Evolutionary conservation across 1,140 invertebrate genomes (phyloP), one percentile per base, ranked within the genome.

Genomic region (Linepithema humile): DNA sequence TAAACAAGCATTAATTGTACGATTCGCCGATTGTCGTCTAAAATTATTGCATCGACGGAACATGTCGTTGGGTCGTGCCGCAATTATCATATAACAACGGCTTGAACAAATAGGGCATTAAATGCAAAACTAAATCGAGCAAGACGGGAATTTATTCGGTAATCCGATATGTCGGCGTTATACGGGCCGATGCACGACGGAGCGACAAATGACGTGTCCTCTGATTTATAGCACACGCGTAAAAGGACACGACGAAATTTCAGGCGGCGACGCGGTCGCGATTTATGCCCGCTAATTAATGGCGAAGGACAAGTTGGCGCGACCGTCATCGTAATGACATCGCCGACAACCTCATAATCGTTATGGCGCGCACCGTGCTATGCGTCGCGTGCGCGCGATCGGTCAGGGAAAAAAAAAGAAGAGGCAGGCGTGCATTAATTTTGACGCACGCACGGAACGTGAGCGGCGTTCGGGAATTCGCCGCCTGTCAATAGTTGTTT

Each of bases 401-500:
- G 62, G 23, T 4, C 1, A 17, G 17, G 43, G 43, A 53, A 80
- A 45, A 26, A 82, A 12, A 35, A 38, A 29, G 1, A 2, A 23
- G 20, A 35, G 0, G 32, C 12, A 20, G 29, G 48, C 32, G 59
- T 67, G 64, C 55, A 85, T 91, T 89, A 90, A 89, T 89, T 85
- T 84, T 65, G 78, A 82, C 38, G 77, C 40, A 77, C 65, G 48
- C 80, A 26, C 48, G 60, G 60, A 29, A 85, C 84, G 77, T 69
- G 83, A 53, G 82, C 53, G 74, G 82, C 50, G 60, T 64, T 62
- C 85, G 67, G 86, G 88, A 92, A 90, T 89, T 60, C 53, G 59
- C 65, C 59, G 50, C 86, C 75, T 89, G 88, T 90, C 89, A 88
- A 91, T 91, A 89, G 75, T 91, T 87, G 89, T 90, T 91, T 89